phyloP scores from a whole-genome alignment of 2,113 vertebrate species.

The Lasiurus cinereus region DNA sequence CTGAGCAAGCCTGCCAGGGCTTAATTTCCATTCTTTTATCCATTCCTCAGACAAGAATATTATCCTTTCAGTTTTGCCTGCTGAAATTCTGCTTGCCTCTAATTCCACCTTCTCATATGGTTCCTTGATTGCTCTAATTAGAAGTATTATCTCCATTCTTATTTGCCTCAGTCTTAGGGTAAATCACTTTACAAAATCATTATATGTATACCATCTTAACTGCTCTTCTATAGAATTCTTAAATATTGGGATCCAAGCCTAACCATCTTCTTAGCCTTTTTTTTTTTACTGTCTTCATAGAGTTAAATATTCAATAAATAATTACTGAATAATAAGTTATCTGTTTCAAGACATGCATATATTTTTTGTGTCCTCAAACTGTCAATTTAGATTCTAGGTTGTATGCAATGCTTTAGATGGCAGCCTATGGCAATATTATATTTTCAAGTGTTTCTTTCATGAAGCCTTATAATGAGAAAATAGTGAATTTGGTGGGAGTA shows the following conservation, averaged over 20 bases:
- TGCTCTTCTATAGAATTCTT: background rate
- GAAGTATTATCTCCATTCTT: background rate
- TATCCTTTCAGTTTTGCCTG: background rate
- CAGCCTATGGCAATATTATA: background rate
- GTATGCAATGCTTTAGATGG: background rate
- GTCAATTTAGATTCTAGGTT: background rate
- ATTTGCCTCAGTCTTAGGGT: background rate
- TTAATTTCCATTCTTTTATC: background rate
- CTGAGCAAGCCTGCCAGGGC: too few species aligned
- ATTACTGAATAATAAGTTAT: background rate
- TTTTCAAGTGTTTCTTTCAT: background rate
- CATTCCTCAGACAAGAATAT: background rate
- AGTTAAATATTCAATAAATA: background rate
- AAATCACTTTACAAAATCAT: background rate
- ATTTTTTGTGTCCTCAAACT: background rate
- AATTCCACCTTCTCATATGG: background rate
- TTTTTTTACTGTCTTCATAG: background rate
- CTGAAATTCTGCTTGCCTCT: background rate
- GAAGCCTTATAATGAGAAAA: background rate
- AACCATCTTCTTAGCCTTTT: background rate
- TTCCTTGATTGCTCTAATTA: background rate
- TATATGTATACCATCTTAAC: background rate
- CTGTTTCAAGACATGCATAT: background rate
- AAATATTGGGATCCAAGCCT: background rate
- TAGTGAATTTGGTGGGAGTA: conserved; percentile 13